Conservation (phyloP, 2,113 vertebrate species). For the Rhineura floridana region DNA sequence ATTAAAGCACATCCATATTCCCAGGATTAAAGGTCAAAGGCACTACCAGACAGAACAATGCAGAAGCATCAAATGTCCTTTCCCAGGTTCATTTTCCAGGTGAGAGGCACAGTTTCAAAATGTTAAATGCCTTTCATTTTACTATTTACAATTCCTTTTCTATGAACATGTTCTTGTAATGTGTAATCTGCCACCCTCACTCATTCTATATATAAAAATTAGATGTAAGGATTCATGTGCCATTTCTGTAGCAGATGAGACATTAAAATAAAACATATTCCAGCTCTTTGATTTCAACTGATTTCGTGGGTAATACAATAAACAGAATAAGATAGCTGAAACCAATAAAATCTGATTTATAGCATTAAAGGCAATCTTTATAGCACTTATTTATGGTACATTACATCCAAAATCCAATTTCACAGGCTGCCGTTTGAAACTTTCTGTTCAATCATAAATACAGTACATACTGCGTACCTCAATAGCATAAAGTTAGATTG, state of each 20-base stretch:
- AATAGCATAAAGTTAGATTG: slow-evolving; percentile 77
- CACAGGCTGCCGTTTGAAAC: slow-evolving; percentile 83
- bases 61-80: not conserved
- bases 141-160: slow-evolving; percentile 63
- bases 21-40: not conserved
- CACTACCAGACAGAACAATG: slow-evolving; percentile 31
- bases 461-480: slow-evolving; percentile 76
- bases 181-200: slow-evolving; percentile 67
- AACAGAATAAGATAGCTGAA: slow-evolving; percentile 84
- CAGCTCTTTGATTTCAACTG: slow-evolving; percentile 83
- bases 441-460: slow-evolving; percentile 86
- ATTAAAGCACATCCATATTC: no score
- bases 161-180: slow-evolving; percentile 49
- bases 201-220: slow-evolving; percentile 71
- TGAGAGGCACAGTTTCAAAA: slow-evolving; percentile 41
- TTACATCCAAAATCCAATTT: slow-evolving; percentile 87
- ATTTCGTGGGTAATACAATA: slow-evolving; percentile 84
- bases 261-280: slow-evolving; percentile 86
- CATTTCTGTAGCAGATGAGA: slow-evolving; percentile 76
- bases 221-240: slow-evolving; percentile 72
- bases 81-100: slow-evolving; percentile 38
- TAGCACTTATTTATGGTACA: slow-evolving; percentile 87
- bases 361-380: slow-evolving; percentile 84
- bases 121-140: slow-evolving; percentile 40
- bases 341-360: slow-evolving; percentile 87